A percentile compares a stretch with the other conserved stretches of the same genome.
phyloP scores from a whole-genome alignment of 1,140 invertebrate species.

The Brachionus koreanus region DNA sequence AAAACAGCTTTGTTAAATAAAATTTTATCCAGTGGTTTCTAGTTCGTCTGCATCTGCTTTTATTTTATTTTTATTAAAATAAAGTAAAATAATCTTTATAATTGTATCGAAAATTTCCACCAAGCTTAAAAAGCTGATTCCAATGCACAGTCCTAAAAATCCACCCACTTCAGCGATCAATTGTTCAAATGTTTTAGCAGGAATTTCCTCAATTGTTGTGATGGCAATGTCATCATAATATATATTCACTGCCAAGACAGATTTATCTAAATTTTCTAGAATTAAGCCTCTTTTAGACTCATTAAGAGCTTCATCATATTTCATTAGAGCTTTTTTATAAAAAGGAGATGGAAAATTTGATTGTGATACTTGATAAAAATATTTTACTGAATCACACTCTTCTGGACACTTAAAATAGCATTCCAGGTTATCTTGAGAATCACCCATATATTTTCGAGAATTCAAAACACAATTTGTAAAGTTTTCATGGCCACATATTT shows the following conservation, averaged over 20 bases:
- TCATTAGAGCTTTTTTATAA: background rate
- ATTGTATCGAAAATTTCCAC: background rate
- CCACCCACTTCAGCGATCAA: background rate
- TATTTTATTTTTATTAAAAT: background rate
- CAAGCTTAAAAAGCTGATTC: background rate
- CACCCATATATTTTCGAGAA: background rate
- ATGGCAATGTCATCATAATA: slow-evolving; percentile 13
- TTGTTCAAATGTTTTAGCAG: background rate
- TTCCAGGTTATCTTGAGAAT: background rate
- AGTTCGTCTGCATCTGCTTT: background rate
- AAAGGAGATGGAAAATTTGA: slow-evolving; percentile 8
- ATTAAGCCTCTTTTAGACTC: background rate
- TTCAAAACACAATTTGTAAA: background rate
- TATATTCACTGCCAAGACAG: slow-evolving; percentile 1
- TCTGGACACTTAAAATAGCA: background rate
- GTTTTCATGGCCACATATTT: background rate
- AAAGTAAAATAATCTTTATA: background rate
- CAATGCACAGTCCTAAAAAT: background rate
- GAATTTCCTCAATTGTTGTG: background rate
- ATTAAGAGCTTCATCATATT: background rate
- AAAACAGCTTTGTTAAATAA: too few species aligned
- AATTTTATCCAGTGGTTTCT: background rate
- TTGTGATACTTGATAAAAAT: background rate
- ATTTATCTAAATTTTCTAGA: background rate
- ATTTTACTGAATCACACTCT: background rate